Evolutionary conservation across 2,888 invertebrate genomes (phyloP).

Genomic region (Deilephila porcellus): DNA sequence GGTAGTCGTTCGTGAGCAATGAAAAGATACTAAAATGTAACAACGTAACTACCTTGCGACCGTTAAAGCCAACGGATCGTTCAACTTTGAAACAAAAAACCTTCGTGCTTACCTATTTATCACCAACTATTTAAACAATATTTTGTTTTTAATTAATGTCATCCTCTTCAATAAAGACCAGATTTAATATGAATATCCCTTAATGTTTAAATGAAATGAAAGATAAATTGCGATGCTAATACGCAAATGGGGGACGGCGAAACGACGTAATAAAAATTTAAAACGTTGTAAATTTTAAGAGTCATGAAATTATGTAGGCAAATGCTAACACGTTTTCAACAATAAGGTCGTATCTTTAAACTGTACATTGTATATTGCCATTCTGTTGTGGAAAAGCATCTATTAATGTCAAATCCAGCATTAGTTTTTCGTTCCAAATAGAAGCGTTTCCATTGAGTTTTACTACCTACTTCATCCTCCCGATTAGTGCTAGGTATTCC

Average conservation of each 20-base stretch:
- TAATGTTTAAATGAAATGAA: background rate
- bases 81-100: too few relatives aligned
- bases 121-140: too few relatives aligned
- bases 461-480: background rate
- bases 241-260: background rate
- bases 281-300: background rate
- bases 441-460: background rate
- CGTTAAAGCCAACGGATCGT: too few relatives aligned
- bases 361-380: background rate
- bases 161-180: too few relatives aligned
- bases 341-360: background rate
- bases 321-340: background rate
- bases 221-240: conserved; percentile 16
- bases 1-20: too few relatives aligned
- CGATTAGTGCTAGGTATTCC: background rate
- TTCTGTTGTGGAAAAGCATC: background rate
- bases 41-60: too few relatives aligned
- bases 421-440: too few relatives aligned
- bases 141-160: too few relatives aligned
- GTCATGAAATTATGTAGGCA: background rate
- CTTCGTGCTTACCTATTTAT: too few relatives aligned
- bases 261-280: background rate
- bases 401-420: too few relatives aligned
- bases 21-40: too few relatives aligned
- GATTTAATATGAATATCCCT: too few relatives aligned